phyloP scores from a whole-genome alignment of 2,797 vertebrate species.

The Schizopygopsis pylzovi region DNA sequence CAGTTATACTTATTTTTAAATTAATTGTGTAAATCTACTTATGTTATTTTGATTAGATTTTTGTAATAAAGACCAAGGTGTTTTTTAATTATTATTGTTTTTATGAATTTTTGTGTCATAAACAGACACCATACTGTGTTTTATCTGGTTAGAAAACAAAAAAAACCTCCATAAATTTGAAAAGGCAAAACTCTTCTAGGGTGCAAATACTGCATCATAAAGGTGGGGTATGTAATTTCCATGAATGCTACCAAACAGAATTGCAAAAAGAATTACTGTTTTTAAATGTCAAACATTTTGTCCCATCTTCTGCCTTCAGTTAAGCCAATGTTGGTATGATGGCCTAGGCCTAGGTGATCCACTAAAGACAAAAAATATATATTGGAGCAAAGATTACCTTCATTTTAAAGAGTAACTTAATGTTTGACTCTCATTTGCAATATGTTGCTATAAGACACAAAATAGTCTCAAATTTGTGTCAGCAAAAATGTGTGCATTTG shows the following conservation, averaged over 20 bases:
- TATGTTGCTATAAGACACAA: slow-evolving; percentile 23
- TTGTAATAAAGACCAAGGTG: background rate
- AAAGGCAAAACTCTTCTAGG: background rate
- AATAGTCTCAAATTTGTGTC: slow-evolving; percentile 17
- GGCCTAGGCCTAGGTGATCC: background rate
- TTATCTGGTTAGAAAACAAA: background rate
- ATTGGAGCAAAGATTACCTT: background rate
- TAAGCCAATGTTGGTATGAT: background rate
- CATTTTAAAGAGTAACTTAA: background rate
- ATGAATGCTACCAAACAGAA: background rate
- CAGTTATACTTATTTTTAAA: background rate
- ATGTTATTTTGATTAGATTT: background rate
- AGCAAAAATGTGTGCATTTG: slow-evolving; percentile 2
- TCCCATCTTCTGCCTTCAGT: background rate
- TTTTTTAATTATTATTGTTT: background rate
- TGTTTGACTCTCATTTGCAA: slow-evolving; percentile 21
- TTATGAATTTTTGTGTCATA: too few species aligned
- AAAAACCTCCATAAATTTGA: background rate
- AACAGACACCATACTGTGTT: background rate
- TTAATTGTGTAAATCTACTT: too few species aligned
- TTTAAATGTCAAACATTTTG: background rate
- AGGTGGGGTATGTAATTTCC: background rate
- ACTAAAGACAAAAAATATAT: background rate
- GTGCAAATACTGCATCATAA: background rate
- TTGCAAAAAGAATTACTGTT: background rate